phyloP scores from a whole-genome alignment of 2,888 invertebrate species.

The Drosophila infuscata region DNA sequence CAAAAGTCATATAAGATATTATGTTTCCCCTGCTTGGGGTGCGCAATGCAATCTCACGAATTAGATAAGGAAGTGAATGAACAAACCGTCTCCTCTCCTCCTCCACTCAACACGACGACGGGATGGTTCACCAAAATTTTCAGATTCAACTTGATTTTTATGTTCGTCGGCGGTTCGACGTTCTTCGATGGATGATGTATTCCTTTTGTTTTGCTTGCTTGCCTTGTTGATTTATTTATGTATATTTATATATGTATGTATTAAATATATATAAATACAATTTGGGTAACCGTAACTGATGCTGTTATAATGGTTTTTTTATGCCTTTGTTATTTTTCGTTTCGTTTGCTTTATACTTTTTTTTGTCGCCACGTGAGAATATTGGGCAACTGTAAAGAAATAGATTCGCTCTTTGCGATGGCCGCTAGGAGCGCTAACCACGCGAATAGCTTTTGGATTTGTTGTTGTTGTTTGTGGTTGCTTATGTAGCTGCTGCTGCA shows the following conservation, averaged over 20 bases:
- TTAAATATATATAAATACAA: not conserved
- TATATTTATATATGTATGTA: conserved; percentile 6
- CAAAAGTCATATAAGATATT: conserved; percentile 97
- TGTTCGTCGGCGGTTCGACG: not conserved
- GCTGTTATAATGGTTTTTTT: conserved; percentile 5
- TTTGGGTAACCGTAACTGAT: conserved; percentile 28
- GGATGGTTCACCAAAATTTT: conserved; percentile 29
- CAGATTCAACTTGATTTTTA: conserved; percentile 9
- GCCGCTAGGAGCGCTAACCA: conserved; percentile 60
- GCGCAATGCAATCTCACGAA: conserved; percentile 82
- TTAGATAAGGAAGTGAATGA: conserved; percentile 59
- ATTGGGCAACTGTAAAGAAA: conserved; percentile 53
- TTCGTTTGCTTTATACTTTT: conserved; percentile 15
- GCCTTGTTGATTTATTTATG: conserved; percentile 16
- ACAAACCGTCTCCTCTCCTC: conserved; percentile 34
- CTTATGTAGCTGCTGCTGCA: conserved; percentile 42
- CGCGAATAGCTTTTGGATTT: conserved; percentile 31
- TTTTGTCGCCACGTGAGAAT: conserved; percentile 62
- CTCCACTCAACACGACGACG: conserved; percentile 11
- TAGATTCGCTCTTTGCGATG: conserved; percentile 55
- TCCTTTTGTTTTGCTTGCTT: conserved; percentile 28
- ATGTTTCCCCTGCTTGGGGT: conserved; percentile 84
- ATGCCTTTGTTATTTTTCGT: conserved; percentile 12
- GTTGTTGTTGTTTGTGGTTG: conserved; percentile 18
- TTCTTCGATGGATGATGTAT: conserved; percentile 8